Evolutionary conservation across 2,888 invertebrate species (phyloP).

Genomic region (Hirtodrosophila confusa): DNA sequence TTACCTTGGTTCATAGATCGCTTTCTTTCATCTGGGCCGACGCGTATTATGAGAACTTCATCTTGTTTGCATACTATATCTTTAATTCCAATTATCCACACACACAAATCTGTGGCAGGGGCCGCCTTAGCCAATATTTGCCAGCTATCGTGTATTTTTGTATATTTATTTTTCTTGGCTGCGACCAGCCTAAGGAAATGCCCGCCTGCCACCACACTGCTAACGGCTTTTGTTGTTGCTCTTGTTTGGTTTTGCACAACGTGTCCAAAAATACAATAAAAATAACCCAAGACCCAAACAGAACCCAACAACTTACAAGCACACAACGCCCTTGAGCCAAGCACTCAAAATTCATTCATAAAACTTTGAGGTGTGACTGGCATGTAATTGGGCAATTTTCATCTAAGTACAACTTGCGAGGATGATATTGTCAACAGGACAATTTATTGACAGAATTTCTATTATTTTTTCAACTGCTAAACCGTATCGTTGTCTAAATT

Average conservation of each 20-base stretch:
- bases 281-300: slow-evolving; percentile 26
- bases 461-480: too few relatives aligned
- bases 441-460: too few relatives aligned
- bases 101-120: slow-evolving; percentile 23
- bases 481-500: too few relatives aligned
- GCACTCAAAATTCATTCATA: slow-evolving; percentile 57
- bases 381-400: slow-evolving; percentile 28
- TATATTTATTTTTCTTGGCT: slow-evolving; percentile 9
- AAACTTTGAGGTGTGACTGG: slow-evolving; percentile 36
- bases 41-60: slow-evolving; percentile 34
- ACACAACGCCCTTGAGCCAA: slow-evolving; percentile 34
- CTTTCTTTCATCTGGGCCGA: slow-evolving; percentile 68
- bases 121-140: slow-evolving; percentile 45
- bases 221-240: slow-evolving; percentile 28
- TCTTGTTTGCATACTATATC: slow-evolving; percentile 53
- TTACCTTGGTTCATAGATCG: slow-evolving; percentile 63
- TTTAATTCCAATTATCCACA: slow-evolving; percentile 73
- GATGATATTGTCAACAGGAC: slow-evolving; percentile 5
- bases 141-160: slow-evolving; percentile 19
- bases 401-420: neutral
- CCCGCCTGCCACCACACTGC: neutral
- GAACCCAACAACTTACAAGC: too few relatives aligned
- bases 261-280: slow-evolving; percentile 33
- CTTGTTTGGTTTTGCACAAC: slow-evolving; percentile 19
- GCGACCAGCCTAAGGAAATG: neutral